Evolutionary conservation across 2,797 vertebrate genomes (phyloP).

Genomic region (Ctenopoma multispine): DNA sequence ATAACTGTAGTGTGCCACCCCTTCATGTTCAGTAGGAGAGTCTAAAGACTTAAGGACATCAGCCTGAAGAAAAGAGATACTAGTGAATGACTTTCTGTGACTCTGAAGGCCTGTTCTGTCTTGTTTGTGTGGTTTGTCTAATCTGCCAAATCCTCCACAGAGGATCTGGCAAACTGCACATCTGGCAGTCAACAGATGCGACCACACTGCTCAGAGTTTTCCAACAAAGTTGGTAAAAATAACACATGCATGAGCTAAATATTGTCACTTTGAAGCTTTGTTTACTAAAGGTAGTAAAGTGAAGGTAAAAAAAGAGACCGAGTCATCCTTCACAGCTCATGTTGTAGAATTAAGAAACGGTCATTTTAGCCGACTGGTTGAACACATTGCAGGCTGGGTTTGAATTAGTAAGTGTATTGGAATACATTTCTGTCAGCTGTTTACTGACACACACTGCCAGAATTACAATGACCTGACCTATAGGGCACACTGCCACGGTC

Average conservation of each 20-base stretch:
- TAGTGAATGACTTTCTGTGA: constrained; percentile 27
- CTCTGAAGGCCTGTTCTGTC: constrained; percentile 61
- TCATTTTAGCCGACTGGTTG: background rate
- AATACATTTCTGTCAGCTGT: constrained; percentile 38
- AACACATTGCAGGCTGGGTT: background rate
- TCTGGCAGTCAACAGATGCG: constrained; percentile 59
- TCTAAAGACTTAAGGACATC: constrained; percentile 3
- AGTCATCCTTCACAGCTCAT: constrained; percentile 6
- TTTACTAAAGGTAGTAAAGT: background rate
- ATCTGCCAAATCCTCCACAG: constrained; percentile 68
- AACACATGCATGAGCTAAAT: constrained; percentile 29
- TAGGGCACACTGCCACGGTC: constrained; percentile 51
- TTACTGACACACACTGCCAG: constrained; percentile 38
- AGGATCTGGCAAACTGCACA: constrained; percentile 45
- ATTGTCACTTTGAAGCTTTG: constrained; percentile 11
- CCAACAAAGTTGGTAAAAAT: constrained; percentile 42
- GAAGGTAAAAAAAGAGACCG: constrained; percentile 8
- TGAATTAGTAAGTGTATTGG: constrained; percentile 3
- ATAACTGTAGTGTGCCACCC: background rate
- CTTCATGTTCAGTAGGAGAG: background rate
- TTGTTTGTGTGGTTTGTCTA: constrained; percentile 63
- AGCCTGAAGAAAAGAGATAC: constrained; percentile 21
- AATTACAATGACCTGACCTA: constrained; percentile 58
- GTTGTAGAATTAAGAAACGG: constrained; percentile 14
- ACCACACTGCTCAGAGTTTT: constrained; percentile 58